A percentile compares a stretch with the other conserved stretches of the same genome.
Evolutionary conservation across 2,888 invertebrate genomes (phyloP).

Genomic region (Rhamnusium bicolor): DNA sequence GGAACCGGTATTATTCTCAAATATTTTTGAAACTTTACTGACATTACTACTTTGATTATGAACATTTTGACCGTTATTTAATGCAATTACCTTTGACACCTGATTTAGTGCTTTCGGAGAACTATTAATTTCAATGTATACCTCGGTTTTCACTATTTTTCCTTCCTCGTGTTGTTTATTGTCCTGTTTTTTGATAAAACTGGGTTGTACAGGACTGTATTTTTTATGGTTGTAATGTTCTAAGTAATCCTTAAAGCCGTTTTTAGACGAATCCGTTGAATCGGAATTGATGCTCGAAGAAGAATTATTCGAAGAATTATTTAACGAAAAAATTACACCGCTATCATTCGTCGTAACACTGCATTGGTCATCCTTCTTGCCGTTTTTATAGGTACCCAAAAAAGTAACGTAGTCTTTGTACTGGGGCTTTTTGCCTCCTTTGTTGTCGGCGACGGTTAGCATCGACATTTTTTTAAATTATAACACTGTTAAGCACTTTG

Average conservation of each 20-base stretch:
- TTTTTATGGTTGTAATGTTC: constrained; percentile 57
- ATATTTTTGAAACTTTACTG: constrained; percentile 45
- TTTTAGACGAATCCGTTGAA: constrained; percentile 45
- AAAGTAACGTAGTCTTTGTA: constrained; percentile 66
- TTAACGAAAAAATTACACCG: constrained; percentile 54
- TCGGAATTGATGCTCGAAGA: constrained; percentile 56
- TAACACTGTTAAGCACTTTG: background rate
- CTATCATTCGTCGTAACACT: constrained; percentile 56
- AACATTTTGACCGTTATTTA: constrained; percentile 34
- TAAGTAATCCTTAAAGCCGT: constrained; percentile 55
- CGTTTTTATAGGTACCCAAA: constrained; percentile 61
- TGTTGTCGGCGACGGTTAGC: constrained; percentile 44
- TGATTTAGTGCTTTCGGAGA: constrained; percentile 31
- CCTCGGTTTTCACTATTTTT: constrained; percentile 62
- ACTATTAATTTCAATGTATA: constrained; percentile 61
- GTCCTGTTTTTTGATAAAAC: constrained; percentile 28
- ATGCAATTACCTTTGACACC: constrained; percentile 44
- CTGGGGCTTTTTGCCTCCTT: constrained; percentile 50
- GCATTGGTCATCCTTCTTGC: constrained; percentile 56
- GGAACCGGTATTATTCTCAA: constrained; percentile 30
- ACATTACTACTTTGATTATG: constrained; percentile 20
- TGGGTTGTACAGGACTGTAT: constrained; percentile 57
- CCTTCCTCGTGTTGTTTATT: constrained; percentile 45
- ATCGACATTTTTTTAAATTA: constrained; percentile 43
- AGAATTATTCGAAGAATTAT: constrained; percentile 53